Percentiles rank a stretch among this genome's conserved stretches.
Evolutionary conservation across 2,888 invertebrate genomes (phyloP).

Genomic region (Lacanobia wlatinum): DNA sequence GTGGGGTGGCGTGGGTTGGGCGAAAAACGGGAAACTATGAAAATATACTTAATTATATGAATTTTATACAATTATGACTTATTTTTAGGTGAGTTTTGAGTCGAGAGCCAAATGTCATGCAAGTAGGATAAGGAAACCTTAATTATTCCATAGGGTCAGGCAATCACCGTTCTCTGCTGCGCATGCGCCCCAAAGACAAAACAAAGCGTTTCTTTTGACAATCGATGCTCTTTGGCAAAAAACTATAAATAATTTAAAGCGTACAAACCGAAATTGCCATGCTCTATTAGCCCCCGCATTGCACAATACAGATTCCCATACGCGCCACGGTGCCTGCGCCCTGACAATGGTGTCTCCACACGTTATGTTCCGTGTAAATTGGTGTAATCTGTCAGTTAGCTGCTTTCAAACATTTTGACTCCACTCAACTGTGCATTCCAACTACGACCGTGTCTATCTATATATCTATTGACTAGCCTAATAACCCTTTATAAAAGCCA

Average conservation of each 20-base stretch:
- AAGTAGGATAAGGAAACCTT: background rate
- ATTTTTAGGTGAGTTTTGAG: background rate
- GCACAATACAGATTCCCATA: slow-evolving; percentile 76
- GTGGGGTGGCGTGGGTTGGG: no score
- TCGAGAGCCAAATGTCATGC: background rate
- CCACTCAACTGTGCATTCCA: slow-evolving; percentile 66
- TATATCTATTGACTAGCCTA: slow-evolving; percentile 24
- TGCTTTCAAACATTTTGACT: slow-evolving; percentile 71
- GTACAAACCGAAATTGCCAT: slow-evolving; percentile 60
- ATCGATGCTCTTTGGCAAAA: slow-evolving; percentile 27
- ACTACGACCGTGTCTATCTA: slow-evolving; percentile 29
- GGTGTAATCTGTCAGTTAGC: slow-evolving; percentile 74
- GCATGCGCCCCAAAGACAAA: background rate
- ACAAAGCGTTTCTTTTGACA: background rate
- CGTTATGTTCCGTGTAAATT: slow-evolving; percentile 84
- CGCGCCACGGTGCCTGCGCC: slow-evolving; percentile 77
- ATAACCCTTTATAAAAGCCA: slow-evolving; percentile 23
- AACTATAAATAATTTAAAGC: slow-evolving; percentile 44
- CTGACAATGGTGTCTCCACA: slow-evolving; percentile 76
- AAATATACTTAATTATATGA: background rate
- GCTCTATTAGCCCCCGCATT: slow-evolving; percentile 64
- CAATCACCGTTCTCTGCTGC: no score
- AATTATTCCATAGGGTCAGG: background rate
- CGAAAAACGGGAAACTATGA: background rate
- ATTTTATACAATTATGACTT: background rate